These are phyloP conservation scores for Himantopus leucocephalus DNA, from an alignment of 2,113 vertebrate genomes.

Conservation along the genomic window DNA sequence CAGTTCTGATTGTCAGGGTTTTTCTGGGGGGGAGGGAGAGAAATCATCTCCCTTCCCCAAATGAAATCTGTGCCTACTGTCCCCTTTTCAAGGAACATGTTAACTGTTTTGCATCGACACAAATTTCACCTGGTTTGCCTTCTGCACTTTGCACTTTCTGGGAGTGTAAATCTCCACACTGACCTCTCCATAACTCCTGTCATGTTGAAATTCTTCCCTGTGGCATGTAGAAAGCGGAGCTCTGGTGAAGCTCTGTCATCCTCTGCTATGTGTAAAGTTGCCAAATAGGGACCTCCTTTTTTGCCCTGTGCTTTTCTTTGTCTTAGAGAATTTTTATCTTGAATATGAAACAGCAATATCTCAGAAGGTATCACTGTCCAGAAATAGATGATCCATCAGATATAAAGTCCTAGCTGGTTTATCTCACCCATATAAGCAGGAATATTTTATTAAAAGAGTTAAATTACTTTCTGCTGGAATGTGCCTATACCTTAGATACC, in stretches of 20 bases:
- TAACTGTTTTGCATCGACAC: accelerated
- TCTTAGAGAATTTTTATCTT: neutral
- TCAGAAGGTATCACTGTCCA: neutral
- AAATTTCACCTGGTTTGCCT: neutral
- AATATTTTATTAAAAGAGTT: neutral
- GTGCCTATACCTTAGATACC: neutral
- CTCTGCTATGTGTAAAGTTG: neutral
- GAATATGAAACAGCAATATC: neutral
- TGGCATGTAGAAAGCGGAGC: neutral
- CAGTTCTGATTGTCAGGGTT: neutral
- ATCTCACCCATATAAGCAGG: neutral
- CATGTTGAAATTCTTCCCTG: neutral
- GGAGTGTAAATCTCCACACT: neutral
- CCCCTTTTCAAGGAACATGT: neutral
- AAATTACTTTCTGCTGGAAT: neutral
- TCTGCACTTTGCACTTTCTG: neutral
- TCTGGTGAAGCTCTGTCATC: neutral
- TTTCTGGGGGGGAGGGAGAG: too few relatives aligned
- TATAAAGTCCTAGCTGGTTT: neutral
- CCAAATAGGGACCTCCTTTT: neutral
- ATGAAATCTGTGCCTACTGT: too few relatives aligned
- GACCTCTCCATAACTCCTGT: neutral
- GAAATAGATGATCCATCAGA: neutral
- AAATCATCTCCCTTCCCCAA: neutral
- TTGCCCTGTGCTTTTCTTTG: neutral